Base-by-base conservation (phyloP, 2,888 invertebrate genomes). In the Ephialtes manifestator region DNA sequence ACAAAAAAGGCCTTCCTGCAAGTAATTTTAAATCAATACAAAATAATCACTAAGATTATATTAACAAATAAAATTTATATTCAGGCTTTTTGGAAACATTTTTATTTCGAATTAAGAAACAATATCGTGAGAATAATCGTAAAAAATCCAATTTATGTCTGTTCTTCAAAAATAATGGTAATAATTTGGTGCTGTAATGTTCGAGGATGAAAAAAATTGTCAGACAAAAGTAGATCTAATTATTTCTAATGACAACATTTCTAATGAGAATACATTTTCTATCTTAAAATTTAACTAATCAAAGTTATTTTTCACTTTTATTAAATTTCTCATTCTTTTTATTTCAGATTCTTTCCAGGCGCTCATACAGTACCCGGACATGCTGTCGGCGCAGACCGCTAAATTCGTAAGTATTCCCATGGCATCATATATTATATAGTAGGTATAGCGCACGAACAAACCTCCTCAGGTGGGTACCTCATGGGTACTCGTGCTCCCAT, bases 291-390 rank as follows among this genome's bases (percentile, higher is more conserved):
- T 2, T 18, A 51, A 5, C n/a, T 65, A 39, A 20, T 39, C 39
- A 20, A 4, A 10, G 18, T 20, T 8, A 39, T 35, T 39, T 39
- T 3, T 4, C 28, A 24, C 13, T 43, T 65, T 65, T 39, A 65
- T 65, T 20, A 43, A 65, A 39, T 84, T 82, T 84, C 68, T 74
- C 4, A 4, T 81, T 70, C 77, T 71, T 93, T 94, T 94, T 93
- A 93, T 96, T 95, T 89, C 96, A 98, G 98, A 97, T 95, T 97
- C 98, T 95, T 98, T 98, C 96, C 98, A 99, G 97, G 99, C 99
- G 89, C 96, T 99, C 94, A 99, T 99, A 95, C 99, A 99, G 95
- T 99, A 99, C 95, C 98, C 98, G 90, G 99, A 99, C 95, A 98
- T 99, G 88, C 97, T 98, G 93, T 97, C 99, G 90, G 99, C 99